Base-by-base conservation (phyloP, 1,140 invertebrate genomes). In the Lordiphosa collinella region DNA sequence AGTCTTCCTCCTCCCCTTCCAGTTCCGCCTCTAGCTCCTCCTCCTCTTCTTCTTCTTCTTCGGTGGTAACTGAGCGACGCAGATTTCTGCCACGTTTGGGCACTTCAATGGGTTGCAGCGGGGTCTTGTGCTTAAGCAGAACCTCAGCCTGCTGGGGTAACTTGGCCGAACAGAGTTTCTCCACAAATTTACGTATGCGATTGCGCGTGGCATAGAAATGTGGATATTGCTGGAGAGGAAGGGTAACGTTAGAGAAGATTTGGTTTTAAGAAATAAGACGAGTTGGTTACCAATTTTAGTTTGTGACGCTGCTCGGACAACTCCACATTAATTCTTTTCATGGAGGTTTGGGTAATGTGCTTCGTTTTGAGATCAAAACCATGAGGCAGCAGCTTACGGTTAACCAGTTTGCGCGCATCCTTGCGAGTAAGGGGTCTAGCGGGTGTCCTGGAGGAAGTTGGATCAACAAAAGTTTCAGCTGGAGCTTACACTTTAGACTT, bases 171-270 rank as follows among this genome's bases (percentile, higher is more conserved):
- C 86, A 86, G 0, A 88, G 60, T 10, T 85, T 86, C 0, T 88
- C 86, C n/a, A 88, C 86, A 36, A 88, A 78, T 46, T 85, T 88
- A 1, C 73, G 84, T 34, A 88, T 84, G 36, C 74, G 79, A 62
- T 88, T 88, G 11, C 86, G 78, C 4, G 82, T 88, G 5, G 66
- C 71, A 66, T 86, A 74, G 43, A 88, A 88, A 29, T 80, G 47
- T 13, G 82, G 86, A 57, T 76, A 55, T 44, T 68, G 56, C 86
- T 88, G 16, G 0, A 44, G 29, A 5, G 8, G 0, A 12, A 16
- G 1, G 9, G 3, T 3, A 40, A 4, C 25, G 14, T 9, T 7
- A 47, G 18, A 1, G 8, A 6, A 3, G 6, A 3, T 5, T 6
- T 10, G 2, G 8, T 13, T 2, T 1, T 4, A 13, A 0, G 9